phyloP scores from a whole-genome alignment of 2,888 invertebrate genomes.

The Mesorhabditis sp. region DNA sequence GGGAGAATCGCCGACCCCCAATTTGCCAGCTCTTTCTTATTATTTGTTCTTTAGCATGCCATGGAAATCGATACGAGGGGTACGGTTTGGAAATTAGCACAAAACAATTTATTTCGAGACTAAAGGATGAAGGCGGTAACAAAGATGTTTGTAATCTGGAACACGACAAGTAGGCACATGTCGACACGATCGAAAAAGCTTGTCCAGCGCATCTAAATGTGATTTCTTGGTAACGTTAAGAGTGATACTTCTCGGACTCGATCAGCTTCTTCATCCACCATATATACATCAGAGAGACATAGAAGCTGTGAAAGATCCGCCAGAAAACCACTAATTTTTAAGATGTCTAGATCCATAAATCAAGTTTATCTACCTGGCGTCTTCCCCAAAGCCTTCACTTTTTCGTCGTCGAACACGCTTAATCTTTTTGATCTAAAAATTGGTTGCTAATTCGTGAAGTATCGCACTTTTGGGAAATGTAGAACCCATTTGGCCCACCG shows the following conservation, averaged over 20 bases:
- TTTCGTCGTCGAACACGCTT: neutral
- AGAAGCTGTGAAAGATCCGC: constrained; percentile 14
- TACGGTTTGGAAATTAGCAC: no score
- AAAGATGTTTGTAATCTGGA: constrained; percentile 1
- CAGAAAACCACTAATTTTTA: neutral
- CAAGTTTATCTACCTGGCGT: neutral
- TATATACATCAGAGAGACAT: constrained; percentile 20
- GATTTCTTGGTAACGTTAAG: neutral
- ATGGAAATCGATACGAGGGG: no score
- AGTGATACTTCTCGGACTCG: constrained; percentile 17
- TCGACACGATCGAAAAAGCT: constrained; percentile 39
- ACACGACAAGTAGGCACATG: constrained; percentile 23
- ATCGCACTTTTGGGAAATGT: neutral
- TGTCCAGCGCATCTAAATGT: constrained; percentile 22
- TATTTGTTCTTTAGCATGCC: no score
- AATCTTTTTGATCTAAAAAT: neutral
- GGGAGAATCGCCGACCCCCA: no score
- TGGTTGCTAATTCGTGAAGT: neutral
- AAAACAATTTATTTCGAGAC: no score
- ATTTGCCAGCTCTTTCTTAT: no score
- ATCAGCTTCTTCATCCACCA: constrained; percentile 28
- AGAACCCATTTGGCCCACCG: constrained; percentile 2
- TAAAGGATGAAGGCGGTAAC: neutral
- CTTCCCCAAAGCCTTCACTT: neutral
- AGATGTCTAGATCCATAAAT: neutral